phyloP scores from a whole-genome alignment of 2,113 vertebrate species.

The Tupaia tana region DNA sequence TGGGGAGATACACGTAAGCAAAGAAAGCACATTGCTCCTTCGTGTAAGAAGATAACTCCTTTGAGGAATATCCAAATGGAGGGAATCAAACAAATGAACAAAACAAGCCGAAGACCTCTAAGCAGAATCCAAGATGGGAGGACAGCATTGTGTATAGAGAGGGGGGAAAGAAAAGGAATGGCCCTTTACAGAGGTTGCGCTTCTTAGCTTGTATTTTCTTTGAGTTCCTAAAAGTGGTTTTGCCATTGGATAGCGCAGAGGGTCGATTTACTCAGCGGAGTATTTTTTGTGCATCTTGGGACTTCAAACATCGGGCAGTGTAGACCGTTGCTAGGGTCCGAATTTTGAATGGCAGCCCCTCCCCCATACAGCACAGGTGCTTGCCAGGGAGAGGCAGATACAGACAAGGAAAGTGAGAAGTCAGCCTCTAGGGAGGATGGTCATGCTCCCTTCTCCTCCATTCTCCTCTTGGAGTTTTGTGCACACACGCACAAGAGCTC shows the following conservation, averaged over 20 bases:
- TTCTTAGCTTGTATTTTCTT: too few relatives aligned
- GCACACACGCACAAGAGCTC: too few relatives aligned
- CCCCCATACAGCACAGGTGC: too few relatives aligned
- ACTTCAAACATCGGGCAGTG: too few relatives aligned
- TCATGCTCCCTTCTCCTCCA: too few relatives aligned
- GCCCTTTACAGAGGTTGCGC: fast-evolving
- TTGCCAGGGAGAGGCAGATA: too few relatives aligned
- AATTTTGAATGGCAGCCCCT: background rate
- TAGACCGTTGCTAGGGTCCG: fast-evolving
- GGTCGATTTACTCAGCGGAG: background rate
- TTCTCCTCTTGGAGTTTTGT: too few relatives aligned
- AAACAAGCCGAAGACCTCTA: too few relatives aligned
- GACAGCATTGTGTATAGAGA: background rate
- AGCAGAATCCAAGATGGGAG: too few relatives aligned
- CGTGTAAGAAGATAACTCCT: background rate
- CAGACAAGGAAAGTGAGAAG: too few relatives aligned
- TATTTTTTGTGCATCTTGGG: background rate
- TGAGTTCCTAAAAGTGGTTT: background rate
- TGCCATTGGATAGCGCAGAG: too few relatives aligned
- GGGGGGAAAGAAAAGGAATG: background rate
- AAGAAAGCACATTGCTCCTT: background rate
- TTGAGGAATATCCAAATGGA: background rate
- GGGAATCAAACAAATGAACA: fast-evolving
- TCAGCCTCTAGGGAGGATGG: too few relatives aligned
- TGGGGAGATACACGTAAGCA: background rate